These are phyloP conservation scores for Xiphorhynchus erythropygius DNA, from an alignment of 2,797 vertebrate species.

Conservation along the genomic window DNA sequence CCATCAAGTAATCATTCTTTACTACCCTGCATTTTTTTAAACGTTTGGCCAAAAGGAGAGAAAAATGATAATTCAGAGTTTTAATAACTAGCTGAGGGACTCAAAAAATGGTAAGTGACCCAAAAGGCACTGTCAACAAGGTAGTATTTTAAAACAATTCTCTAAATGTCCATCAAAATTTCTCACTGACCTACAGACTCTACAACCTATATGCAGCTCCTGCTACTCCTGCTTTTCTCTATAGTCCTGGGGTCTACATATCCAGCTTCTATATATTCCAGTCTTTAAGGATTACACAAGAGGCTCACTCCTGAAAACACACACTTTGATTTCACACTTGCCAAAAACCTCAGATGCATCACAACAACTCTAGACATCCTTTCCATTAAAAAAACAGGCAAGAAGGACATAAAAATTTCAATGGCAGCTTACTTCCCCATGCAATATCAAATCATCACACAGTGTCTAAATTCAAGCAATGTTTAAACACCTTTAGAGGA, in stretches of 20 bases:
- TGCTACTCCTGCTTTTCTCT: background rate
- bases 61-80: background rate
- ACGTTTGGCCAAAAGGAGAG: background rate
- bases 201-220: background rate
- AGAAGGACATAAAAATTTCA: background rate
- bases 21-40: background rate
- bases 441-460: background rate
- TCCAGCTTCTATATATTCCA: background rate
- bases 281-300: background rate
- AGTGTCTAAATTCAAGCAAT: background rate
- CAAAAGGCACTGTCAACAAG: background rate
- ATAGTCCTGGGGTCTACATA: background rate
- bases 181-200: background rate
- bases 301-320: background rate
- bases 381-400: accelerated
- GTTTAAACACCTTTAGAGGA: background rate
- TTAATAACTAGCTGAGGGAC: background rate
- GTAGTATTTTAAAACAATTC: background rate
- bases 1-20: background rate
- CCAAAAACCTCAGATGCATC: background rate
- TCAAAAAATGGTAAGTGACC: background rate
- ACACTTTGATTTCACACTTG: background rate
- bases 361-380: background rate
- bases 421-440: background rate
- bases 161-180: background rate